A percentile compares a stretch with the other conserved stretches of the same genome.
phyloP scores from a whole-genome alignment of 2,888 invertebrate genomes.

The Zhengitettix transpicula region DNA sequence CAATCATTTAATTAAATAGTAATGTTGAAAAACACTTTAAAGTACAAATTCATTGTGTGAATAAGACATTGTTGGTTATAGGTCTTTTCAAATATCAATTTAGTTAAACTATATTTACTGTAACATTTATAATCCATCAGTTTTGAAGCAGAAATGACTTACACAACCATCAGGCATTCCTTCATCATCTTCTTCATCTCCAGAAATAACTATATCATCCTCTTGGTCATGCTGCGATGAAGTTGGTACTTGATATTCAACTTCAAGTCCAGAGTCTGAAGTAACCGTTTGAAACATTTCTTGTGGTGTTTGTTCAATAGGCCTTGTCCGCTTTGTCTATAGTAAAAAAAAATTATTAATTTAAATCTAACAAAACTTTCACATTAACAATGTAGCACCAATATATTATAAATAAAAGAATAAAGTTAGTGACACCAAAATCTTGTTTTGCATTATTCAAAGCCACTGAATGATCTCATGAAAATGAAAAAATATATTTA shows the following conservation, averaged over 20 bases:
- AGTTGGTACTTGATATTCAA: constrained; percentile 73
- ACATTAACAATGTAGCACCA: too few relatives aligned
- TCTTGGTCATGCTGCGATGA: constrained; percentile 74
- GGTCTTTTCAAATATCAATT: background rate
- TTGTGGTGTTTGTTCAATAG: constrained; percentile 8
- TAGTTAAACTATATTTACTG: background rate
- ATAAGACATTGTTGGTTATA: too few relatives aligned
- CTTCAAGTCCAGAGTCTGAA: constrained; percentile 43
- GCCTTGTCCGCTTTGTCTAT: constrained; percentile 15
- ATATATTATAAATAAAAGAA: too few relatives aligned
- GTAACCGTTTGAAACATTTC: constrained; percentile 28
- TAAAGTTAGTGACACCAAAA: too few relatives aligned
- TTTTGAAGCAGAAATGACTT: constrained; percentile 1
- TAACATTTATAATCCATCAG: background rate
- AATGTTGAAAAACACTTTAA: too few relatives aligned
- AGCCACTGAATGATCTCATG: too few relatives aligned
- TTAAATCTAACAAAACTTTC: background rate
- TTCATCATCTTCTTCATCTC: constrained; percentile 43
- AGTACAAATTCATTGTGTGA: too few relatives aligned
- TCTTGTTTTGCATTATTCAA: too few relatives aligned
- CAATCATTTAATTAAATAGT: too few relatives aligned
- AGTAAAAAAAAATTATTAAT: constrained; percentile 4
- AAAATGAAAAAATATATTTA: too few relatives aligned
- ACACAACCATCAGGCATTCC: constrained; percentile 37
- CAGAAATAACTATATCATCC: constrained; percentile 64